A percentile compares a stretch with the other conserved stretches of the same genome.
phyloP scores from a whole-genome alignment of 2,113 vertebrate species.

The Aplodontia rufa region DNA sequence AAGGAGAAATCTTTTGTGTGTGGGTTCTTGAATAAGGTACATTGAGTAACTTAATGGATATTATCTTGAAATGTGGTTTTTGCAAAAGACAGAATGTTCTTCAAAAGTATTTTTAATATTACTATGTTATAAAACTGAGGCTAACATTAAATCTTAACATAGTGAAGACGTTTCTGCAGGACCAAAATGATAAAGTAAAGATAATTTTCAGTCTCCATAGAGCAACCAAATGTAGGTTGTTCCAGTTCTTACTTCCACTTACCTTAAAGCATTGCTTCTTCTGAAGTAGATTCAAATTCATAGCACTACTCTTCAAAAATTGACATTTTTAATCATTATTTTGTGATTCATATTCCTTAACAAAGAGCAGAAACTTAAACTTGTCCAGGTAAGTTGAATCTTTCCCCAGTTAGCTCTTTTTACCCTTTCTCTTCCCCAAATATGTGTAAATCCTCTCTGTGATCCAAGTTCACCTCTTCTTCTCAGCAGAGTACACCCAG shows the following conservation, averaged over 20 bases:
- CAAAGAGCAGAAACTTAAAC: background rate
- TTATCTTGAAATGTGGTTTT: slow-evolving; percentile 53
- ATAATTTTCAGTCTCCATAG: background rate
- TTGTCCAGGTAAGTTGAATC: background rate
- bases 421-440: background rate
- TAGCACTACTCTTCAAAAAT: background rate
- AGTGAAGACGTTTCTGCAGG: slow-evolving; percentile 4
- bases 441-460: background rate
- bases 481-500: background rate
- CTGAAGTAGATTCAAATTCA: background rate
- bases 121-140: background rate
- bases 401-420: background rate
- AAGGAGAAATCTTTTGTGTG: slow-evolving; percentile 24
- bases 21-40: slow-evolving; percentile 39
- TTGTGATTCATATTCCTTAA: background rate
- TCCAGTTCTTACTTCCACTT: background rate
- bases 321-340: background rate
- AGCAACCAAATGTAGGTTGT: background rate
- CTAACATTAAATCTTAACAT: slow-evolving; percentile 1
- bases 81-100: slow-evolving; percentile 58
- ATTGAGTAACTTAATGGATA: slow-evolving; percentile 46
- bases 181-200: slow-evolving; percentile 17
- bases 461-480: background rate
- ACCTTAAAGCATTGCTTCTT: background rate
- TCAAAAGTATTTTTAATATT: slow-evolving; percentile 21